Conservation (phyloP, 2,797 vertebrate species). For the Anisognathus igniventris region DNA sequence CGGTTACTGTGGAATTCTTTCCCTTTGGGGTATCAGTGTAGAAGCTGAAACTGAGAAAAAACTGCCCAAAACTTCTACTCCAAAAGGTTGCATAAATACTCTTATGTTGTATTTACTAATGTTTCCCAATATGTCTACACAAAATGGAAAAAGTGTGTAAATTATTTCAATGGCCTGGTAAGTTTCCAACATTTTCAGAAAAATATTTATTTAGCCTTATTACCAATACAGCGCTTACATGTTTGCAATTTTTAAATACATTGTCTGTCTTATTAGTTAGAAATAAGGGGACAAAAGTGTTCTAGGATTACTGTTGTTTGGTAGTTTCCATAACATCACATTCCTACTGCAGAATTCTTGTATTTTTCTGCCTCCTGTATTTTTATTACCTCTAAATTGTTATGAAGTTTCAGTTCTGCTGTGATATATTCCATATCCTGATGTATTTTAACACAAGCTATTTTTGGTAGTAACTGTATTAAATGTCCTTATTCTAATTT, state of each 20-base stretch:
- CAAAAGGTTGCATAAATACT: neutral
- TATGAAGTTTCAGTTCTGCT: neutral
- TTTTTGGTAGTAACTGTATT: neutral
- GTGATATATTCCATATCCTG: neutral
- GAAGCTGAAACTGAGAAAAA: neutral
- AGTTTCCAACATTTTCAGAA: neutral
- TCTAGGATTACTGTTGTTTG: neutral
- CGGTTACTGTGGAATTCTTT: neutral
- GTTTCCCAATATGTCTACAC: neutral
- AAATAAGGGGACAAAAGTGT: neutral
- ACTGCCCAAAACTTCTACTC: neutral
- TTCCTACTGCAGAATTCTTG: neutral
- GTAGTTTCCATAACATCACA: neutral
- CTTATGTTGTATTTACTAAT: neutral
- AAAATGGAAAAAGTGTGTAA: neutral
- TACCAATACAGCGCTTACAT: neutral
- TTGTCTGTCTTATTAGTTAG: neutral
- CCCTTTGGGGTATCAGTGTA: accelerated
- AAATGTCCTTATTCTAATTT: neutral
- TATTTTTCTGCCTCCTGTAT: neutral
- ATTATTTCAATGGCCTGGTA: neutral
- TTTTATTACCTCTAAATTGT: neutral
- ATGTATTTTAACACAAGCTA: neutral
- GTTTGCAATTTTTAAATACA: neutral
- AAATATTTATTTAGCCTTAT: neutral